Base-by-base conservation (phyloP, 2,113 vertebrate genomes). In the Apaloderma vittatum region DNA sequence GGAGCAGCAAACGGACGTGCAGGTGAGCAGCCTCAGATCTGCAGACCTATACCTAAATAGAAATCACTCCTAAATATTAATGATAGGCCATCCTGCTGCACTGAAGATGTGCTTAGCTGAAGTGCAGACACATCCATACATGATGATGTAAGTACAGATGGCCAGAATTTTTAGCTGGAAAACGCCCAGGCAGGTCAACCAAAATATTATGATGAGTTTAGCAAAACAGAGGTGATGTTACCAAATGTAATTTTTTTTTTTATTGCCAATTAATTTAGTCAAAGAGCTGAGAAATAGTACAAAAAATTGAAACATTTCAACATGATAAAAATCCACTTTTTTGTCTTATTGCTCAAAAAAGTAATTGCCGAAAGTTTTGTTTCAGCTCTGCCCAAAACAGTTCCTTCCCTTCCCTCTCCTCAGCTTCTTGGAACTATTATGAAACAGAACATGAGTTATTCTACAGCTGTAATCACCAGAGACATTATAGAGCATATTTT, bases 391-490 rank as follows among this genome's bases (percentile, higher is more conserved):
- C 90, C 77, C 73, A 87, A 93, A 96, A 94, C 87, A 82, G 73
- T 93, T 95, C 96, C 87, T 94, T 45, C 51, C 48, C n/a, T 78
- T 95, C 65, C 68, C 57, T 85, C 34, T 94, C 32, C 65, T 94
- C 74, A 87, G 40, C 66, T 94, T 94, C 92, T 95, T 93, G 94
- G 96, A 96, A 97, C 90, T 75, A 59, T 82, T 95, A 75, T 65
- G 90, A 91, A 95, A 90, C 61, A 93, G 67, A 96, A 75, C 77
- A 87, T 84, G 80, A 91, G 77, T 93, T 95, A 57, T 61, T 91
- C 84, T 87, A 81, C 92, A 94, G 92, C 95, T 94, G 95, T 95
- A 94, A 85, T 94, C 95, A 87, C 88, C 84, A 93, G 92, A 96
- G 95, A 96, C 91, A 29, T 78, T 95, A 78, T 52, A 79, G 62